A percentile compares a stretch with the other conserved stretches of the same genome.
Evolutionary conservation across 2,113 vertebrate genomes (phyloP).

Genomic region (Spilogale gracilis): DNA sequence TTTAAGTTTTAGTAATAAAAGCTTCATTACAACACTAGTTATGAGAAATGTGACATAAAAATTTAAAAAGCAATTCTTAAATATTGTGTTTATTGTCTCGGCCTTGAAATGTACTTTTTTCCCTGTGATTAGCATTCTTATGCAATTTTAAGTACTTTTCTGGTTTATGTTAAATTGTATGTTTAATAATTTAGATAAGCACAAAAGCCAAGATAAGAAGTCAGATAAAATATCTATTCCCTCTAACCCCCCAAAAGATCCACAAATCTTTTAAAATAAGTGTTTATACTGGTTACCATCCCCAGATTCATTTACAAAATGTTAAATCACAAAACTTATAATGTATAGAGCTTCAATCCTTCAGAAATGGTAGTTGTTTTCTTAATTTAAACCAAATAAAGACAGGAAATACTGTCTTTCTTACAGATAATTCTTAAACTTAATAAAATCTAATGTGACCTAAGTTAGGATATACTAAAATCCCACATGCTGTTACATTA

Average conservation of each 20-base stretch:
- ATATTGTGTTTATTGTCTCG: constrained; percentile 59
- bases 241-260: not conserved
- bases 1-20: constrained; percentile 76
- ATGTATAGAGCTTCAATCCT: not conserved
- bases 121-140: constrained; percentile 65
- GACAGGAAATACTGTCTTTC: not conserved
- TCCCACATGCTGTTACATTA: not conserved
- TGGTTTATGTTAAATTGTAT: constrained; percentile 60
- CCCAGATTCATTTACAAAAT: not conserved
- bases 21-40: constrained; percentile 67
- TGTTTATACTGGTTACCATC: constrained; percentile 15
- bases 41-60: constrained; percentile 73
- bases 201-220: constrained; percentile 50
- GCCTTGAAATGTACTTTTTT: constrained; percentile 59
- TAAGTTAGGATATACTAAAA: constrained; percentile 26
- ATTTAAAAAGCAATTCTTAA: constrained; percentile 76
- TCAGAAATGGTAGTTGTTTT: not conserved
- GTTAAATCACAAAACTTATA: constrained; percentile 42
- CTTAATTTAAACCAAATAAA: constrained; percentile 33
- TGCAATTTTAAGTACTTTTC: constrained; percentile 69
- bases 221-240: constrained; percentile 58
- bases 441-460: not conserved
- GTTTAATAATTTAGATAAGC: constrained; percentile 75
- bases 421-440: not conserved
- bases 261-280: constrained; percentile 67